These are phyloP conservation scores for Celastrina argiolus DNA, from an alignment of 2,888 invertebrate species.

Conservation along the genomic window DNA sequence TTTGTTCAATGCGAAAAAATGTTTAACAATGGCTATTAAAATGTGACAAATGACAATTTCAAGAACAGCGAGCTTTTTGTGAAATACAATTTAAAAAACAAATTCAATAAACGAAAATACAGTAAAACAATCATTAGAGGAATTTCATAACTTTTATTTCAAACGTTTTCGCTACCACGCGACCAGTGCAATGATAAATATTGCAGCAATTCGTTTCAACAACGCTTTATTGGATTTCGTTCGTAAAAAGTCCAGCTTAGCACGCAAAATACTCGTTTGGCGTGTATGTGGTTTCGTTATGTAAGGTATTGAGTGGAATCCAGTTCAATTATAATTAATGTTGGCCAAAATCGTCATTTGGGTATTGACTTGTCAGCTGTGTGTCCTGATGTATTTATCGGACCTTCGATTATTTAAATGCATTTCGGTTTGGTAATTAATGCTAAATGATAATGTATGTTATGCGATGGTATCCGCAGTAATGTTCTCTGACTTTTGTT, in stretches of 20 bases:
- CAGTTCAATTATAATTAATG: constrained; percentile 10
- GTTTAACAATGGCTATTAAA: not conserved
- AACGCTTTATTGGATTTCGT: constrained; percentile 18
- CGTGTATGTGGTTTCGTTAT: constrained; percentile 7
- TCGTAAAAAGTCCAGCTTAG: constrained; percentile 12
- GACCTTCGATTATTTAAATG: not conserved
- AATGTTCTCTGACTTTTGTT: too few species aligned
- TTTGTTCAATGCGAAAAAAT: not conserved
- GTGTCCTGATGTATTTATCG: not conserved
- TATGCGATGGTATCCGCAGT: too few species aligned
- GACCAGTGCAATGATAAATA: constrained; percentile 21
- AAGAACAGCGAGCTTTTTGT: not conserved
- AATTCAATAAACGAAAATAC: constrained; percentile 3
- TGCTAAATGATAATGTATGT: not conserved
- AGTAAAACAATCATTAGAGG: constrained; percentile 11
- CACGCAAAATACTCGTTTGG: constrained; percentile 21
- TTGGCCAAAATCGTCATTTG: not conserved
- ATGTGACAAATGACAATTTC: too few species aligned
- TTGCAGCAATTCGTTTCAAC: constrained; percentile 16
- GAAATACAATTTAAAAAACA: not conserved
- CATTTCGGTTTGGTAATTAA: not conserved
- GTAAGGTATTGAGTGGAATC: constrained; percentile 1
- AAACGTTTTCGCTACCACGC: constrained; percentile 10
- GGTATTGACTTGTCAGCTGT: constrained; percentile 2
- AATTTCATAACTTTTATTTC: constrained; percentile 6